A percentile compares a stretch with the other conserved stretches of the same genome.
phyloP scores from a whole-genome alignment of 2,888 invertebrate species.

The Doris montereyensis region DNA sequence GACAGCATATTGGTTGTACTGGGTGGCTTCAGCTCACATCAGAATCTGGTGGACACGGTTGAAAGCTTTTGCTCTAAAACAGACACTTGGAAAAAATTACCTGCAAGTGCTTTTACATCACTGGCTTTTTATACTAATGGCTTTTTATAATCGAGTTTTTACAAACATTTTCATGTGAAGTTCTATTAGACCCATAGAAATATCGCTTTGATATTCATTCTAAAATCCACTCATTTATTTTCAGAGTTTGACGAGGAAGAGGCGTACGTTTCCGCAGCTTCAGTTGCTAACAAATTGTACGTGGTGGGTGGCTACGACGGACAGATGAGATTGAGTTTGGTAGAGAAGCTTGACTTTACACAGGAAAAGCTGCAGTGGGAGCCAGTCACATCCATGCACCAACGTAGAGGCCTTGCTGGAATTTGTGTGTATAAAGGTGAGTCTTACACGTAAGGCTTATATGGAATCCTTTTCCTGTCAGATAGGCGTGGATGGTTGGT shows the following conservation, averaged over 20 bases:
- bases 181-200: no score
- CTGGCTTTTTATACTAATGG: no score
- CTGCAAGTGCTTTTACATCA: no score
- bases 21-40: slow-evolving; percentile 71
- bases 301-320: slow-evolving; percentile 72
- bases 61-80: slow-evolving; percentile 70
- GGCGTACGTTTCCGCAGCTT: slow-evolving; percentile 70
- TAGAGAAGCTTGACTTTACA: slow-evolving; percentile 68
- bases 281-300: slow-evolving; percentile 67
- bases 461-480: neutral
- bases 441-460: neutral
- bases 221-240: no score
- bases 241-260: slow-evolving; percentile 62
- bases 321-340: slow-evolving; percentile 65
- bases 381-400: slow-evolving; percentile 67
- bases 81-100: slow-evolving; percentile 64
- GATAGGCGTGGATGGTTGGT: no score
- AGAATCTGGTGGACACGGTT: slow-evolving; percentile 69
- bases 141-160: no score
- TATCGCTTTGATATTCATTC: no score
- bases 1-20: slow-evolving; percentile 67
- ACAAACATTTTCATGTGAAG: no score
- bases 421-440: slow-evolving; percentile 70
- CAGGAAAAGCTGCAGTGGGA: slow-evolving; percentile 64
- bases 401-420: slow-evolving; percentile 68